phyloP scores from a whole-genome alignment of 53 echinoderm and acorn worm genomes.

The Holothuria scabra region DNA sequence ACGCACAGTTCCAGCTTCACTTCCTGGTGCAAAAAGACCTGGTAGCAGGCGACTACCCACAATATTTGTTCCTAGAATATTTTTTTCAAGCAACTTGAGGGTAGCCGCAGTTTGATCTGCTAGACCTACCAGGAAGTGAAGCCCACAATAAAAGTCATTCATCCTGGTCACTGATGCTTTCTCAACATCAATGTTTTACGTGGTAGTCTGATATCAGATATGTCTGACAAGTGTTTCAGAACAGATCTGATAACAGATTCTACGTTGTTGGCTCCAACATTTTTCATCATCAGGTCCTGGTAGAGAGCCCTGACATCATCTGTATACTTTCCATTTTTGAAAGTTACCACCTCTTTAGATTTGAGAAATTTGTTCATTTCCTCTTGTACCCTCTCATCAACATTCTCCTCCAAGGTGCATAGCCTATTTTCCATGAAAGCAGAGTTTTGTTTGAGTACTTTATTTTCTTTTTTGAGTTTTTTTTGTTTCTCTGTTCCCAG shows the following conservation, averaged over 20 bases:
- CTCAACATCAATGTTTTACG: slow-evolving; percentile 41
- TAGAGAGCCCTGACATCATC: slow-evolving; percentile 51
- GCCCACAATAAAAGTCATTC: slow-evolving; percentile 58
- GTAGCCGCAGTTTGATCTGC: slow-evolving; percentile 51
- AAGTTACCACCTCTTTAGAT: slow-evolving; percentile 2
- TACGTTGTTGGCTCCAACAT: slow-evolving; percentile 56
- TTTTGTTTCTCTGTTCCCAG: too few relatives aligned
- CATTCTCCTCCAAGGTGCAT: not conserved
- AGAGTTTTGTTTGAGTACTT: not conserved
- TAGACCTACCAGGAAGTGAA: slow-evolving; percentile 61
- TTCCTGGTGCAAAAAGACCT: not conserved
- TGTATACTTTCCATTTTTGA: slow-evolving; percentile 46
- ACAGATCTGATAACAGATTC: slow-evolving; percentile 60
- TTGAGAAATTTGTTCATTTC: not conserved
- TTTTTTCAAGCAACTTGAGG: slow-evolving; percentile 37
- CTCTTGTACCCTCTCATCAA: slow-evolving; percentile 27
- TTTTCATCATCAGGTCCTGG: too few relatives aligned
- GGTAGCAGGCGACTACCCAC: slow-evolving; percentile 42
- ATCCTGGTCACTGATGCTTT: slow-evolving; percentile 36
- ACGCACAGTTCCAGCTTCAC: slow-evolving; percentile 28
- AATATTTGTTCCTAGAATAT: slow-evolving; percentile 43
- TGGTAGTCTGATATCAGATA: slow-evolving; percentile 49
- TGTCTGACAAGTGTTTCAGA: slow-evolving; percentile 18
- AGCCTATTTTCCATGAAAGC: not conserved
- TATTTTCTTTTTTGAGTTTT: not conserved